These are phyloP conservation scores for Sardina pilchardus DNA, from an alignment of 2,113 vertebrate species.

Conservation along the genomic window DNA sequence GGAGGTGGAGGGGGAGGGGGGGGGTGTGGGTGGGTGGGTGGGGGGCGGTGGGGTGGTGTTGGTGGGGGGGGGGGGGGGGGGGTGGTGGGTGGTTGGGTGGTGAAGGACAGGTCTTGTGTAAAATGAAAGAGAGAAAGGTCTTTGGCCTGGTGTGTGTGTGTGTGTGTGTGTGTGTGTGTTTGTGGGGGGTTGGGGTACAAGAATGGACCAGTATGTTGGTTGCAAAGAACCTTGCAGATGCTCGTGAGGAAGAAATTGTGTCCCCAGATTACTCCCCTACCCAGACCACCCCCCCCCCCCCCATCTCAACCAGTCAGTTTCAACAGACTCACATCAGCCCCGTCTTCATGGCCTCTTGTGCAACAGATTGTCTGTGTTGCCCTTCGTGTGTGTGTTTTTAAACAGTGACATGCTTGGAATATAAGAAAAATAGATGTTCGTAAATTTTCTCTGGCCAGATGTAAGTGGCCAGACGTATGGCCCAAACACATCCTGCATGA, in stretches of 20 bases:
- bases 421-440: background rate
- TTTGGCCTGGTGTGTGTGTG: conserved; percentile 16
- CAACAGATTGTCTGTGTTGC: background rate
- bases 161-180: background rate
- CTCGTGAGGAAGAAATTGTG: no score
- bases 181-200: background rate
- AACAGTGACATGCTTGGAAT: background rate
- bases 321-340: background rate
- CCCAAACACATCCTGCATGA: background rate
- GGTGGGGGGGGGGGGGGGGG: background rate
- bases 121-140: conserved; percentile 58
- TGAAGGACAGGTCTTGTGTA: conserved; percentile 61
- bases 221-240: background rate
- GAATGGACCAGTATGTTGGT: background rate
- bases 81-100: background rate
- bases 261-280: no score
- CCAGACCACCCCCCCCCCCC: background rate
- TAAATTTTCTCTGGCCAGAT: background rate
- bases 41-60: background rate
- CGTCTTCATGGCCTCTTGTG: background rate
- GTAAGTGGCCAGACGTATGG: background rate
- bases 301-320: background rate
- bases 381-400: background rate
- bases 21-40: background rate
- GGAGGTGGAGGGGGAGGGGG: conserved; percentile 30